phyloP scores from a whole-genome alignment of 2,113 vertebrate genomes.

The Struthidea cinerea region DNA sequence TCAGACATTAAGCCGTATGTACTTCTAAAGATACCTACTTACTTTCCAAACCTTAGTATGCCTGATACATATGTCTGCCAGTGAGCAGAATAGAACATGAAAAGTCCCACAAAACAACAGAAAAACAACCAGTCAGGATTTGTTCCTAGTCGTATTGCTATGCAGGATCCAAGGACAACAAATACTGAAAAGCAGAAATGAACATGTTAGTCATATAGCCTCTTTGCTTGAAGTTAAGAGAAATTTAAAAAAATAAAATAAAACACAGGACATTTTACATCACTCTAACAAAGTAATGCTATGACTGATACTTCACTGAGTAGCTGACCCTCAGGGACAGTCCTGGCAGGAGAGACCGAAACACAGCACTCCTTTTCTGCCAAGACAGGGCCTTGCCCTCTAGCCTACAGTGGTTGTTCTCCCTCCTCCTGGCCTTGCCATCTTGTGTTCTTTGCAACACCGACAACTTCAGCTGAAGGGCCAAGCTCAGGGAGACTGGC shows the following conservation, averaged over 20 bases:
- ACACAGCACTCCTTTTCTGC: background rate
- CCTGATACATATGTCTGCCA: constrained; percentile 98
- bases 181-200: constrained; percentile 82
- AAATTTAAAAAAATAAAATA: background rate
- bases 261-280: background rate
- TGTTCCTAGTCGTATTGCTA: constrained; percentile 85
- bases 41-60: constrained; percentile 91
- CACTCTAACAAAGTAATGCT: background rate
- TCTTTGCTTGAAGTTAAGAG: background rate
- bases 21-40: constrained; percentile 63
- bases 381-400: background rate
- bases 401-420: background rate
- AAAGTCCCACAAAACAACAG: constrained; percentile 91
- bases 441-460: background rate
- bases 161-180: constrained; percentile 85
- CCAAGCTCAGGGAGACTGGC: background rate
- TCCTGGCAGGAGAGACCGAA: background rate
- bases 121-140: constrained; percentile 91
- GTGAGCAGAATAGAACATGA: constrained; percentile 98
- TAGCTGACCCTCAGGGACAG: background rate
- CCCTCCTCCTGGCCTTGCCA: background rate
- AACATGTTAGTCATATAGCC: background rate
- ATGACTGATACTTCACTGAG: background rate
- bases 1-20: background rate
- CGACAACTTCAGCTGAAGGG: background rate